A percentile compares a stretch with the other conserved stretches of the same genome.
Evolutionary conservation across 2,113 vertebrate species (phyloP).

Genomic region (Heptranchias perlo): DNA sequence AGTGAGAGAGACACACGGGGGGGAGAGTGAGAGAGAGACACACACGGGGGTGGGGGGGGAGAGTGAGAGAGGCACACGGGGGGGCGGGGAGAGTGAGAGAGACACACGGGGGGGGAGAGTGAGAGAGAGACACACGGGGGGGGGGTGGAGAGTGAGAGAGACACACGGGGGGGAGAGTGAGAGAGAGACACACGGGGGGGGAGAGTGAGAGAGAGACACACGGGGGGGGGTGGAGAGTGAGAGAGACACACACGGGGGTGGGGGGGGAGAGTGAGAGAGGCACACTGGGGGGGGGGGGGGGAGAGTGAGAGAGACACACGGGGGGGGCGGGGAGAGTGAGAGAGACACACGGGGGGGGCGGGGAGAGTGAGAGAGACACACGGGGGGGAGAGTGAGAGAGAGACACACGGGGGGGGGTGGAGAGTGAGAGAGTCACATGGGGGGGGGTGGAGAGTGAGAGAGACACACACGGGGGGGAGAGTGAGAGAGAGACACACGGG

Average conservation of each 20-base stretch:
- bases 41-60: too few relatives aligned
- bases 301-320: fast-evolving
- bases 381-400: too few relatives aligned
- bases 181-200: too few relatives aligned
- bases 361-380: fast-evolving
- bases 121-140: fast-evolving
- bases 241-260: too few relatives aligned
- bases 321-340: neutral
- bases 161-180: neutral
- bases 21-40: too few relatives aligned
- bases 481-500: neutral
- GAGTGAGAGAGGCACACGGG: neutral
- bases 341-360: neutral
- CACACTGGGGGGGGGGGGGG: too few relatives aligned
- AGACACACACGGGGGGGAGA: too few relatives aligned
- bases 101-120: too few relatives aligned
- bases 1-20: too few relatives aligned
- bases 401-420: neutral
- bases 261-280: neutral
- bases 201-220: fast-evolving
- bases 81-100: neutral
- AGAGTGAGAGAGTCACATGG: neutral
- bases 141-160: neutral
- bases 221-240: too few relatives aligned
- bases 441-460: too few relatives aligned